Base-by-base conservation (phyloP, 2,113 vertebrate genomes). In the Apeltes quadracus region DNA sequence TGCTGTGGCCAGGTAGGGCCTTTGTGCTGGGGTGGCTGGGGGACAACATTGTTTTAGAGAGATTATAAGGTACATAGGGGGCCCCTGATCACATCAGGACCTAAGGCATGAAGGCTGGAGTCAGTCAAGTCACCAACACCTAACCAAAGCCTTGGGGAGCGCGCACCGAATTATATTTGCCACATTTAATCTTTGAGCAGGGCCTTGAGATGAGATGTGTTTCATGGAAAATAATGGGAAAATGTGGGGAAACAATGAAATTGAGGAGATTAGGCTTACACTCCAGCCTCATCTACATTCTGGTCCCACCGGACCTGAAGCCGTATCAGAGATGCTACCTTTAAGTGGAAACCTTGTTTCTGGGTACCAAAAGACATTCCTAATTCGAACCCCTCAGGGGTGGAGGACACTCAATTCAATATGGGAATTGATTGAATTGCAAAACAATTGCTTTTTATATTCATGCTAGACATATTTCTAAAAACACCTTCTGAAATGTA, bases 161-260 rank as follows among this genome's bases (percentile, higher is more conserved):
- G 36, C 46, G 79, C 51, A 64, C 67, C 63, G 77, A 88, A 89
- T 89, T 85, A 87, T 61, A 79, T 83, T 87, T 6, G n/a, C 68
- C 66, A 48, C 72, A 78, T 87, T 81, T 75, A 75, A 83, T 88
- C 81, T 76, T 73, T 41, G 50, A 75, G 65, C 76, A 48, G 29
- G 25, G 76, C 72, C 82, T 72, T 3, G 1, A 87, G 67, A 85
- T 74, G 64, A n/a, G 71, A 76, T 25, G 70, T 1, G 43, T 74
- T 75, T 72, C 55, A 77, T 79, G 77, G 76, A 88, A 53, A 89
- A 89, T 85, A 85, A 85, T 67, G 69, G 59, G 78, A 68, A 86
- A 88, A 84, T 77, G 32, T n/a, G 36, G 81, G 79, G 75, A 86
- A 87, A 90, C 84, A 89, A 87, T 87, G 38, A 81, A 83, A 90